Evolutionary conservation across 2,888 invertebrate species (phyloP), one percentile per base, ranked within the genome.

Genomic region (Clunio marinus): DNA sequence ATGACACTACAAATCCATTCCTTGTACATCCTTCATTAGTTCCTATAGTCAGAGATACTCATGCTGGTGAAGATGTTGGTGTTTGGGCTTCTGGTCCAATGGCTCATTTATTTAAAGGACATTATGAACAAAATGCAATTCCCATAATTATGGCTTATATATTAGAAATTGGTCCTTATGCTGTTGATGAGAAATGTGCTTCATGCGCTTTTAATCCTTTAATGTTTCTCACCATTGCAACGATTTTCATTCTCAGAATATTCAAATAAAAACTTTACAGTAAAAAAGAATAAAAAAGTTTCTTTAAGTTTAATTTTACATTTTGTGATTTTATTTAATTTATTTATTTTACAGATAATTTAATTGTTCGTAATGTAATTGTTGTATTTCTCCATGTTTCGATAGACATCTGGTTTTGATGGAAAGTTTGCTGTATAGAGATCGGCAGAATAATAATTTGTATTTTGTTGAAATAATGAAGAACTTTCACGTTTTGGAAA

Each of bases 91-190:
- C 78, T 8, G 93, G 87, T 24, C 92, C 91, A 1, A 88, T 88
- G 88, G 80, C 91, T 0, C 91, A 93, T 74, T 80, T 93, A 1
- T 89, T 93, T 74, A 85, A 86, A 0, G 91, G 92, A 0, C 86
- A 85, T 69, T 87, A 88, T 72, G 91, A 93, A 73, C 89, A 93
- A 77, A 87, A 84, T 76, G 86, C 83, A 73, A 85, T 93, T 55
- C 89, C 92, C 0, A 88, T 91, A 73, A 84, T 88, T 5, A 84
- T 88, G 75, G 87, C 84, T 0, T 91, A 83, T 73, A 35, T 57
- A 22, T 13, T 37, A 8, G 10, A 67, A 57, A 17, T 67, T 32
- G 66, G 66, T 3, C 66, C 66, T 45, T 67, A 67, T 17, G 55
- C 51, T 1, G 28, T 15, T 2, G 51, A 62, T 13, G 62, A 62